phyloP scores from a whole-genome alignment of 2,797 vertebrate species.

The Antennarius maculatus region DNA sequence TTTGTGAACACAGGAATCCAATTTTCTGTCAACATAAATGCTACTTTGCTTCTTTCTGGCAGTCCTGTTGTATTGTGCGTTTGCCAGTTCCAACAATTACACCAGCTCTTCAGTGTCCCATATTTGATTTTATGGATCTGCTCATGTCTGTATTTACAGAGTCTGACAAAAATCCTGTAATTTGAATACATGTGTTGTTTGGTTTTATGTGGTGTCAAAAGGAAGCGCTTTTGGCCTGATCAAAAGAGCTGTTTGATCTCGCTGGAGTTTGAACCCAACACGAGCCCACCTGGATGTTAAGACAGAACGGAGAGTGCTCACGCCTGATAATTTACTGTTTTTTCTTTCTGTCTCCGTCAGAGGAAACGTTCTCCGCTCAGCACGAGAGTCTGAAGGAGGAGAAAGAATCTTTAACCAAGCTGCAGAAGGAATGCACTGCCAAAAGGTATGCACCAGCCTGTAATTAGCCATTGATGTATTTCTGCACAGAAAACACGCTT shows the following conservation, averaged over 20 bases:
- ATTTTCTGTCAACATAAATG: neutral
- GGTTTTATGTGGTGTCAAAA: slow-evolving; percentile 72
- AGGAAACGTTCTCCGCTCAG: slow-evolving; percentile 86
- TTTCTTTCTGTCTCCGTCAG: slow-evolving; percentile 73
- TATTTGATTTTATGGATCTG: slow-evolving; percentile 63
- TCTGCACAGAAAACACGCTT: slow-evolving; percentile 27
- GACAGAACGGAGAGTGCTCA: slow-evolving; percentile 42
- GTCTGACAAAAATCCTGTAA: slow-evolving; percentile 64
- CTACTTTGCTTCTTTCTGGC: too few species aligned
- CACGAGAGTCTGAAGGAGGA: slow-evolving; percentile 87
- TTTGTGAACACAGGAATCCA: slow-evolving; percentile 7
- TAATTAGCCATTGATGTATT: slow-evolving; percentile 59
- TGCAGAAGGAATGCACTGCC: slow-evolving; percentile 92
- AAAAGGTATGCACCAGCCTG: slow-evolving; percentile 87
- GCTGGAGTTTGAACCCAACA: slow-evolving; percentile 47
- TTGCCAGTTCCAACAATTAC: slow-evolving; percentile 35
- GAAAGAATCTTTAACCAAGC: slow-evolving; percentile 86
- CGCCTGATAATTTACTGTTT: slow-evolving; percentile 60
- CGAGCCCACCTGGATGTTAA: slow-evolving; percentile 68
- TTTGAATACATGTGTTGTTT: slow-evolving; percentile 66
- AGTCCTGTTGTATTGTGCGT: slow-evolving; percentile 13
- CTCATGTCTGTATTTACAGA: slow-evolving; percentile 62
- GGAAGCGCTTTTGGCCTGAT: slow-evolving; percentile 70
- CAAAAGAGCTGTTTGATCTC: slow-evolving; percentile 66
- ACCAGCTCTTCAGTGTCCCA: slow-evolving; percentile 40